Conservation (phyloP, 1,140 invertebrate species). For the Zaprionus ornatus region DNA sequence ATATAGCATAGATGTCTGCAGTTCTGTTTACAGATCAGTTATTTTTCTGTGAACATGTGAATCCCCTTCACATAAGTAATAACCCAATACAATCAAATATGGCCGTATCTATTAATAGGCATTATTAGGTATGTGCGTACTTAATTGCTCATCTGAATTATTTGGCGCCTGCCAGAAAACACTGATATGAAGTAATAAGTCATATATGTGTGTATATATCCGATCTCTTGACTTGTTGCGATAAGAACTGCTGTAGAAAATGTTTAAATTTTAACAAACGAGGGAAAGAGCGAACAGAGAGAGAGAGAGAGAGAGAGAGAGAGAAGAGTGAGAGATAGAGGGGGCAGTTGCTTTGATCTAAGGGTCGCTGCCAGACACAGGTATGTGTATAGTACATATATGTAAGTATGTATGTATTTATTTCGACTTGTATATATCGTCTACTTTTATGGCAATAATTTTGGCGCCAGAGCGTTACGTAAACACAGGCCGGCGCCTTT, state of each 20-base stretch:
- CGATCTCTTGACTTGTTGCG: conserved; percentile 7
- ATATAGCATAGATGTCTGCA: background rate
- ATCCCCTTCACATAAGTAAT: background rate
- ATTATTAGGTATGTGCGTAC: background rate
- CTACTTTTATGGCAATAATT: conserved; percentile 69
- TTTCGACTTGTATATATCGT: conserved; percentile 39
- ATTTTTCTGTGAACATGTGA: background rate
- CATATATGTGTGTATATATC: background rate
- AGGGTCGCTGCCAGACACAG: conserved; percentile 3
- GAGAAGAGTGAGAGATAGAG: background rate
- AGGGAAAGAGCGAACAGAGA: conserved; percentile 5
- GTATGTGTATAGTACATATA: conserved; percentile 25
- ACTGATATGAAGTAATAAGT: background rate
- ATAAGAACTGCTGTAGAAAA: conserved; percentile 23
- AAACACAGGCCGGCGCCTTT: conserved; percentile 56
- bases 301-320: background rate
- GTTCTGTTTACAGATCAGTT: background rate
- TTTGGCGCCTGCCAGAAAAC: background rate
- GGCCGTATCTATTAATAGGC: background rate
- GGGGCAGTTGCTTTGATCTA: conserved; percentile 7
- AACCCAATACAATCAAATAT: too few species aligned
- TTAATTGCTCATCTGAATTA: background rate
- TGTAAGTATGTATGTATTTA: conserved; percentile 5
- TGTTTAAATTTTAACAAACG: background rate
- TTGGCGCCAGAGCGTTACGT: conserved; percentile 75